These are phyloP conservation scores for Danionella cerebrum DNA, from an alignment of 2,113 vertebrate species.

Conservation along the genomic window DNA sequence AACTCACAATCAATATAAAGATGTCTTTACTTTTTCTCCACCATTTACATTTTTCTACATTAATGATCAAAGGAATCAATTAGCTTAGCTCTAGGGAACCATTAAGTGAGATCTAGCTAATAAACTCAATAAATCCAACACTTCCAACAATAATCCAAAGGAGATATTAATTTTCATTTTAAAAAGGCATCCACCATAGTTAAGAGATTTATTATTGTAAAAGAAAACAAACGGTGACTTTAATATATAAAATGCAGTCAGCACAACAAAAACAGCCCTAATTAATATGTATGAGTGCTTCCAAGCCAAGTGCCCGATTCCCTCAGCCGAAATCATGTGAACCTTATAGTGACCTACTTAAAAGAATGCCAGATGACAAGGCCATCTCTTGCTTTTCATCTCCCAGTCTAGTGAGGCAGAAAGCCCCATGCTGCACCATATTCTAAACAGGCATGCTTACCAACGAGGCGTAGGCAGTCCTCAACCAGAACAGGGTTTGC, in stretches of 20 bases:
- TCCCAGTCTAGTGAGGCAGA: slow-evolving; percentile 49
- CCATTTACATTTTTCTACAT: slow-evolving; percentile 36
- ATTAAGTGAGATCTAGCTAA: slow-evolving; percentile 34
- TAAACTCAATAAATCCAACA: slow-evolving; percentile 43
- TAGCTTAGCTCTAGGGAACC: slow-evolving; percentile 33
- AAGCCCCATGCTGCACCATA: slow-evolving; percentile 38
- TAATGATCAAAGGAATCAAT: slow-evolving; percentile 18
- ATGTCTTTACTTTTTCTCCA: slow-evolving; percentile 17
- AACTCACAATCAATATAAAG: neutral
- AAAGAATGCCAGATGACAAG: slow-evolving; percentile 50
- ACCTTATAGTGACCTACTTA: slow-evolving; percentile 65
- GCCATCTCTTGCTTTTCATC: slow-evolving; percentile 39
- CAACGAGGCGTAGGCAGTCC: slow-evolving; percentile 39
- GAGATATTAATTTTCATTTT: slow-evolving; percentile 36
- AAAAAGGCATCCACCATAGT: slow-evolving; percentile 45
- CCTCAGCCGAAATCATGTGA: slow-evolving; percentile 57
- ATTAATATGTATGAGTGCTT: slow-evolving; percentile 62
- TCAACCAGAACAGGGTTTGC: slow-evolving; percentile 40
- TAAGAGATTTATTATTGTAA: slow-evolving; percentile 26
- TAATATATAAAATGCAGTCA: slow-evolving; percentile 9
- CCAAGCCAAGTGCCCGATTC: slow-evolving; percentile 46
- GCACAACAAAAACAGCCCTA: slow-evolving; percentile 27
- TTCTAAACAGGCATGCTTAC: slow-evolving; percentile 40
- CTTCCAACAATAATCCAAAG: slow-evolving; percentile 49
- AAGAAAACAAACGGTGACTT: slow-evolving; percentile 40